Conservation (phyloP, 2,888 invertebrate species). For the Drosophila hamatofila region DNA sequence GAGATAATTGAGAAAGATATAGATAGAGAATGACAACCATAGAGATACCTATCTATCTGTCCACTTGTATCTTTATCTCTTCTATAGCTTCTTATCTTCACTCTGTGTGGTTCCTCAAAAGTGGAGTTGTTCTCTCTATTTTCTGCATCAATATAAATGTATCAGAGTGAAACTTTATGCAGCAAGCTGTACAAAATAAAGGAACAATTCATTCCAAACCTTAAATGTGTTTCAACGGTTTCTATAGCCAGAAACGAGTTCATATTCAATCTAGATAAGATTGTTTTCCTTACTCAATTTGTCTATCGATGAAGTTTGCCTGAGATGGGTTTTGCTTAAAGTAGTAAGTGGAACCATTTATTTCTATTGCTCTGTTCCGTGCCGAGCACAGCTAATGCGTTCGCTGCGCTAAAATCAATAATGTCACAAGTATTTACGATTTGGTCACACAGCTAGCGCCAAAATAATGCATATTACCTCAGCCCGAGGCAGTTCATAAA, state of each 20-base stretch:
- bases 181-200: too few species aligned
- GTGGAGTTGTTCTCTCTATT: too few species aligned
- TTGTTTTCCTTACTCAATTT: background rate
- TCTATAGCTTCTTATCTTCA: background rate
- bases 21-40: too few species aligned
- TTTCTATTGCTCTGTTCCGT: background rate
- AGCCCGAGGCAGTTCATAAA: conserved; percentile 69
- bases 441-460: conserved; percentile 43
- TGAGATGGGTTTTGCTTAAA: background rate
- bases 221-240: too few species aligned
- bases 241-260: background rate
- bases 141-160: too few species aligned
- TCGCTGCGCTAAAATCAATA: conserved; percentile 38
- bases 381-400: conserved; percentile 1
- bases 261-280: background rate
- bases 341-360: background rate
- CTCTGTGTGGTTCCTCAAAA: background rate
- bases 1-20: too few species aligned
- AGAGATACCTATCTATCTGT: too few species aligned
- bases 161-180: too few species aligned
- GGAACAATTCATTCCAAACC: too few species aligned
- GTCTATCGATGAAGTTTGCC: background rate
- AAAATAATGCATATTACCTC: conserved; percentile 42
- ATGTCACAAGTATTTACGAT: conserved; percentile 32
- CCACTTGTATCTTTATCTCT: background rate